phyloP scores from a whole-genome alignment of 2,113 vertebrate species.

The Dromiciops gliroides region DNA sequence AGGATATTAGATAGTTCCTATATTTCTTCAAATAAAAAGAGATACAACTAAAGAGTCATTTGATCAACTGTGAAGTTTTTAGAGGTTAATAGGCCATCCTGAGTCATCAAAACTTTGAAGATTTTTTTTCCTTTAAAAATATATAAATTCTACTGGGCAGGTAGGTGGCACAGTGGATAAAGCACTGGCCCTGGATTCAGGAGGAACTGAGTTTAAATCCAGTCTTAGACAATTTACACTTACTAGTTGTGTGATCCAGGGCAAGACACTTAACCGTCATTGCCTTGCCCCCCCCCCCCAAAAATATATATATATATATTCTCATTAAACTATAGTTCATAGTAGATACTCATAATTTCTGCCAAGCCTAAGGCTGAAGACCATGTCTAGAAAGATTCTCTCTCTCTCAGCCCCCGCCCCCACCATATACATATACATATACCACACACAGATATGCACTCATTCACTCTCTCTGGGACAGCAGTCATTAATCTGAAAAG shows the following conservation, averaged over 20 bases:
- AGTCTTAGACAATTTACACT: too few species aligned
- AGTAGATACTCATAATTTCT: constrained; percentile 27
- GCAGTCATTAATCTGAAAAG: constrained; percentile 56
- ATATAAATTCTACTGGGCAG: constrained; percentile 38
- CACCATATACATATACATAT: too few species aligned
- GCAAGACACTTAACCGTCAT: too few species aligned
- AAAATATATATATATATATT: constrained; percentile 45
- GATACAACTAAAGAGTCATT: neutral
- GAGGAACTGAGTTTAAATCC: too few species aligned
- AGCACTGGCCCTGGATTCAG: too few species aligned
- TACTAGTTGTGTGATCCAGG: too few species aligned
- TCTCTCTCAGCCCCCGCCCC: too few species aligned
- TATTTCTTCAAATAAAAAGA: constrained; percentile 54
- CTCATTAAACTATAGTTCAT: neutral
- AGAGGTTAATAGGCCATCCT: constrained; percentile 44
- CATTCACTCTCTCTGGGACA: neutral
- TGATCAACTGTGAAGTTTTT: constrained; percentile 48
- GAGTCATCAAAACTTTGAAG: constrained; percentile 9
- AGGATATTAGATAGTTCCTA: constrained; percentile 54
- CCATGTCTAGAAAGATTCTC: constrained; percentile 17
- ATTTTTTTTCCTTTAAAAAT: constrained; percentile 29
- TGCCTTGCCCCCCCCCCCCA: too few species aligned
- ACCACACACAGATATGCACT: too few species aligned
- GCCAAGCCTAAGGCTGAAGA: neutral
- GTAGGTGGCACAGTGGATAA: too few species aligned